Conservation (phyloP, 2,113 vertebrate genomes). For the Cynocephalus volans region DNA sequence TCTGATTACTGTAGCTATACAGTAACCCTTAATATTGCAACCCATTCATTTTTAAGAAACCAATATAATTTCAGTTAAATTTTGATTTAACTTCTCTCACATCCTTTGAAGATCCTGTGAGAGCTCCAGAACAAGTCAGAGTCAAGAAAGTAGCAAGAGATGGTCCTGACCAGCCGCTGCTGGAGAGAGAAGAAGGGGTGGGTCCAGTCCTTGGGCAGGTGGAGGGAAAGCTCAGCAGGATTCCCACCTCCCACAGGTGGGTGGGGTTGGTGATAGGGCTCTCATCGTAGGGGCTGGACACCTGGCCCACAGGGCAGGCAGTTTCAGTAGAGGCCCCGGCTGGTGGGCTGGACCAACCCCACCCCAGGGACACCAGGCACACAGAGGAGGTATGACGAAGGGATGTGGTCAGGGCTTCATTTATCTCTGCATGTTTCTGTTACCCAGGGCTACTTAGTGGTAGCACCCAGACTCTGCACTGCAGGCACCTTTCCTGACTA, state of each 20-base stretch:
- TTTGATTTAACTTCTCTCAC: neutral
- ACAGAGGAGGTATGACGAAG: fast-evolving
- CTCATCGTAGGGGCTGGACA: neutral
- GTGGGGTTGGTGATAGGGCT: neutral
- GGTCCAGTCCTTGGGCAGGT: neutral
- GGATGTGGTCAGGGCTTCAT: fast-evolving
- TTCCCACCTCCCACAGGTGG: neutral
- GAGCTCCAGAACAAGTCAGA: neutral
- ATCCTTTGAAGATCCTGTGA: neutral
- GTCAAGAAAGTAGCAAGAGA: neutral
- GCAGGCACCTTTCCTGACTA: neutral
- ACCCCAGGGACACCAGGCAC: neutral
- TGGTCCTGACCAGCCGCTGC: neutral
- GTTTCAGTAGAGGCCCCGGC: neutral
- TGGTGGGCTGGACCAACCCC: fast-evolving
- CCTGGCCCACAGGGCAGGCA: neutral
- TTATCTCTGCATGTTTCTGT: fast-evolving
- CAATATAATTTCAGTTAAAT: neutral
- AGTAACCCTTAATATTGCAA: neutral
- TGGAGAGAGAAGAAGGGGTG: neutral
- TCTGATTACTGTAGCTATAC: fast-evolving
- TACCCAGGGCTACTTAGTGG: too few species aligned
- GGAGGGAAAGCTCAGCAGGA: neutral
- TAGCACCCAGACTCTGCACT: neutral
- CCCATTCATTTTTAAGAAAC: neutral